phyloP scores from a whole-genome alignment of 2,888 invertebrate species.

The Drosophila colorata region DNA sequence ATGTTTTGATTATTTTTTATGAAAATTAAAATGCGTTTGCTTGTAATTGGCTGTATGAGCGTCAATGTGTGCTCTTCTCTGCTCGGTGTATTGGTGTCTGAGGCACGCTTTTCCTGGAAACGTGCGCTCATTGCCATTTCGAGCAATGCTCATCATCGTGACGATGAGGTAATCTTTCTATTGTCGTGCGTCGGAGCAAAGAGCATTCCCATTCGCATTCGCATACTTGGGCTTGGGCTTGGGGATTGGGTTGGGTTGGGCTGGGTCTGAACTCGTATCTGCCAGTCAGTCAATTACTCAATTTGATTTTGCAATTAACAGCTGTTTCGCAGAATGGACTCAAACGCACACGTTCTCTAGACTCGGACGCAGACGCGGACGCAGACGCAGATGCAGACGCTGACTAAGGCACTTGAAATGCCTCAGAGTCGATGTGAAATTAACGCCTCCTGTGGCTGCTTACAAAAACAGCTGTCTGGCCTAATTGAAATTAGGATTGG shows the following conservation, averaged over 20 bases:
- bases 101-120: constrained; percentile 74
- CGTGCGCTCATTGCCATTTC: constrained; percentile 76
- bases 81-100: constrained; percentile 38
- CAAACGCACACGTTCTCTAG: constrained; percentile 5
- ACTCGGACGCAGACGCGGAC: not conserved
- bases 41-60: constrained; percentile 62
- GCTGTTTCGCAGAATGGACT: constrained; percentile 53
- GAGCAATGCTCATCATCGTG: constrained; percentile 43
- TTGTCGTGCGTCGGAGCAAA: constrained; percentile 24
- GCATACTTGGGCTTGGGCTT: not conserved
- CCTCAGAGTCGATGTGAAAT: constrained; percentile 26
- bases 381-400: constrained; percentile 14
- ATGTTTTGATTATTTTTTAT: constrained; percentile 80
- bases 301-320: constrained; percentile 78
- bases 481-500: constrained; percentile 56
- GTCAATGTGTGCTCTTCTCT: constrained; percentile 19
- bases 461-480: constrained; percentile 48
- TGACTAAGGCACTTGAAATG: constrained; percentile 53
- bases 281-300: constrained; percentile 64
- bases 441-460: constrained; percentile 18
- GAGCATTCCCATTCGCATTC: constrained; percentile 27
- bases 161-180: constrained; percentile 69
- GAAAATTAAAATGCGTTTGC: constrained; percentile 81
- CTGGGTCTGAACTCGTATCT: constrained; percentile 42
- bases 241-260: constrained; percentile 7